A percentile compares a stretch with the other conserved stretches of the same genome.
Evolutionary conservation across 1,140 invertebrate genomes (phyloP).

Genomic region (Philotrypesis tridentata): DNA sequence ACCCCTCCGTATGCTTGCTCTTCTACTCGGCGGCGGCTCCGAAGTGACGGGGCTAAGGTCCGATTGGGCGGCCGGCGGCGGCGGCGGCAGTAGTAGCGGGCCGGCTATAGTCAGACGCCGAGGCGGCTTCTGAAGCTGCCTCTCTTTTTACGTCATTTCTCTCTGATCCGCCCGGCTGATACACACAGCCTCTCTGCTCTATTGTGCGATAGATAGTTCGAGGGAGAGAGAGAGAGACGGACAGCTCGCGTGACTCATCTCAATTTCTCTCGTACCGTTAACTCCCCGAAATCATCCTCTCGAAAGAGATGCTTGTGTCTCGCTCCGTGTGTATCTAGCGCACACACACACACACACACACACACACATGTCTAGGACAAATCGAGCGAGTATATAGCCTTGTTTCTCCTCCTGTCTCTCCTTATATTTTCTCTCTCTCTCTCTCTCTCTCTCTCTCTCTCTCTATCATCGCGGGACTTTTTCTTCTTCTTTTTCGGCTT

Average conservation of each 20-base stretch:
- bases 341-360: neutral
- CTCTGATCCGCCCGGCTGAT: neutral
- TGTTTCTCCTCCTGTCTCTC: neutral
- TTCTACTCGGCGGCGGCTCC: neutral
- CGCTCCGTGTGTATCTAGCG: neutral
- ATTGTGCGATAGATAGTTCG: neutral
- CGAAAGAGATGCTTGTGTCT: neutral
- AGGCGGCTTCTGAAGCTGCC: neutral
- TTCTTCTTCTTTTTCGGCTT: neutral
- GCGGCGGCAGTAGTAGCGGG: neutral
- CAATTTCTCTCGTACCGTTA: neutral
- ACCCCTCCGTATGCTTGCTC: neutral
- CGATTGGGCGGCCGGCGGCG: neutral
- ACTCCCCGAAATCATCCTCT: neutral
- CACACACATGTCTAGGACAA: neutral
- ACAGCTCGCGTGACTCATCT: neutral
- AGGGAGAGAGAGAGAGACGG: neutral
- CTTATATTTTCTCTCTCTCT: neutral
- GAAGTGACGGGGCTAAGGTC: slow-evolving; percentile 15
- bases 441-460: neutral
- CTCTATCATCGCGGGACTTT: neutral
- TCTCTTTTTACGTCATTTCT: neutral
- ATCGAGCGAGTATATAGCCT: neutral
- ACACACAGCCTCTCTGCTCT: neutral
- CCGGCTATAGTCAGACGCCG: neutral